Evolutionary conservation across 2,113 vertebrate genomes (phyloP).

Genomic region (Rhea americana): DNA sequence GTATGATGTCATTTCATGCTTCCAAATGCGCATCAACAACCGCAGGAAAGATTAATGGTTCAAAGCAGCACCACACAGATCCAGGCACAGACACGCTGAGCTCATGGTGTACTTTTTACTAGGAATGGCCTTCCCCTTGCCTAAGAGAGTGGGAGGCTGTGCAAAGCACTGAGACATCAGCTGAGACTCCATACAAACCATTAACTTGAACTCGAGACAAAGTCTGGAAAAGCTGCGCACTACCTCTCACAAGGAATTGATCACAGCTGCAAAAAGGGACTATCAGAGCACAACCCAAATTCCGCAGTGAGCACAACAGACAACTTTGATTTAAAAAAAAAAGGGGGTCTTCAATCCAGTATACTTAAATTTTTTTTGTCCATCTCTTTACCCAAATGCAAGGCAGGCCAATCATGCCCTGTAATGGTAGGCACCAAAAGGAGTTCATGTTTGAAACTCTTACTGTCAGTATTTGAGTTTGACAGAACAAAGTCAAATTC

Average conservation of each 20-base stretch:
- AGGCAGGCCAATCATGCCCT: fast-evolving
- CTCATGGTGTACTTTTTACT: not conserved
- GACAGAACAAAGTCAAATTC: constrained; percentile 48
- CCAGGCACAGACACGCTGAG: not conserved
- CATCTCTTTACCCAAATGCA: not conserved
- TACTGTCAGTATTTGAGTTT: not conserved
- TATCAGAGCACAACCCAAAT: not conserved
- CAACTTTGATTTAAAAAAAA: not conserved
- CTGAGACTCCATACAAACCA: not conserved
- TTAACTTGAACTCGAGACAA: not conserved
- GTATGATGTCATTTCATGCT: constrained; percentile 13
- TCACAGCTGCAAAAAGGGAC: not conserved
- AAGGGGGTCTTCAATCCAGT: not conserved
- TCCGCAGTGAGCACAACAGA: not conserved
- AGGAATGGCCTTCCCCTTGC: not conserved
- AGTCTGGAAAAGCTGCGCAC: not conserved
- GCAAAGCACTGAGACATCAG: fast-evolving
- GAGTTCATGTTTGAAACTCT: not conserved
- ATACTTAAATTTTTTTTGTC: not conserved
- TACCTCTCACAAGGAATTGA: not conserved
- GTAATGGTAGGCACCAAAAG: not conserved
- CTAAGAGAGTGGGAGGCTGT: not conserved
- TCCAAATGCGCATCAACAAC: not conserved
- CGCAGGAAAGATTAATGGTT: constrained; percentile 20
- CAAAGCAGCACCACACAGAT: not conserved